phyloP scores from a whole-genome alignment of 1,140 invertebrate genomes.

The Drosophila ohnishii region DNA sequence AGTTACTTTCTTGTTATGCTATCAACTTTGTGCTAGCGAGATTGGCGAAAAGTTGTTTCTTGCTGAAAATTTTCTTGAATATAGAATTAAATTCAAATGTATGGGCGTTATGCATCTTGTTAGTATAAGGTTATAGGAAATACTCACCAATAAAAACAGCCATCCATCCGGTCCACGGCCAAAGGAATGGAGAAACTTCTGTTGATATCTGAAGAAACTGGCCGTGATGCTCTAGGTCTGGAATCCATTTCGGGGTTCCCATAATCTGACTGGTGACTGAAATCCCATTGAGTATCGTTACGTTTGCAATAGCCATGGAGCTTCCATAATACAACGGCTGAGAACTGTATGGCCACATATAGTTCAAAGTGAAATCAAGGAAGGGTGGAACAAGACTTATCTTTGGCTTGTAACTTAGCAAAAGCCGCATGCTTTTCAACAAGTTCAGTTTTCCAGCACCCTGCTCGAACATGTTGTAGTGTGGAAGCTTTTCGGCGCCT shows the following conservation, averaged over 20 bases:
- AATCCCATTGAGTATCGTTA: conserved; percentile 94
- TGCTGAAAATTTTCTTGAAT: not conserved
- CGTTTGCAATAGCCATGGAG: conserved; percentile 95
- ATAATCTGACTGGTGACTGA: conserved; percentile 92
- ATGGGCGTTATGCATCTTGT: not conserved
- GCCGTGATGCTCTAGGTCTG: conserved; percentile 91
- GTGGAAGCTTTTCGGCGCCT: conserved; percentile 92
- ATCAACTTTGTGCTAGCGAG: too few species aligned
- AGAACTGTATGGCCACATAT: conserved; percentile 92
- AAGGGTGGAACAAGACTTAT: conserved; percentile 87
- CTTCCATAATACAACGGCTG: conserved; percentile 95
- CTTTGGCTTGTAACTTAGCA: conserved; percentile 92
- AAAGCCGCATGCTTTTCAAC: conserved; percentile 89
- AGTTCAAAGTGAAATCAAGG: conserved; percentile 61
- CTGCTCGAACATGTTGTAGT: conserved; percentile 98
- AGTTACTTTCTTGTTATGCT: too few species aligned
- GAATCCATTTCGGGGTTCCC: conserved; percentile 92
- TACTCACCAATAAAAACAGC: conserved; percentile 86
- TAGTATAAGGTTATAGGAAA: not conserved
- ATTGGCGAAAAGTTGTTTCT: not conserved
- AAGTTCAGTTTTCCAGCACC: conserved; percentile 97
- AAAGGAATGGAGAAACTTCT: conserved; percentile 91
- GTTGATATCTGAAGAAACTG: conserved; percentile 88
- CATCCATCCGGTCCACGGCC: conserved; percentile 98
- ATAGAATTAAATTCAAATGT: not conserved